Base-by-base conservation (phyloP, 2,797 vertebrate species). In the Rhinella marina region DNA sequence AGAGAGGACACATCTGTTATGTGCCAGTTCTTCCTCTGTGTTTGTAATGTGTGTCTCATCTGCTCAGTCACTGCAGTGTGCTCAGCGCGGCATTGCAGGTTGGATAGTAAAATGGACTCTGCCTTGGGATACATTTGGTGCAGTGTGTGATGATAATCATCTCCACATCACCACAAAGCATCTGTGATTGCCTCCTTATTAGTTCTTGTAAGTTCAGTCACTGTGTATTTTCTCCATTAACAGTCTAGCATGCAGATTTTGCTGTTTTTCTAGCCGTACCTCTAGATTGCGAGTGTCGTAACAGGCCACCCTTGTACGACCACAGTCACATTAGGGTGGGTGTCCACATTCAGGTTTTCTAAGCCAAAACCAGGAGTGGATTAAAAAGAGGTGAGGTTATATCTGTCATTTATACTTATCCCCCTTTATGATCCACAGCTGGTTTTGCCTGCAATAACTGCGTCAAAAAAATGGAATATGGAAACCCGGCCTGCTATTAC, bases 1-100 rank as follows among this genome's bases (percentile, higher is more conserved):
- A 21, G 61, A 82, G 80, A 84, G 87, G 70, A 72, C 87, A 88
- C 87, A 88, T 88, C 87, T 88, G 87, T 78, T 83, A 62, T 59
- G 72, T 83, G 80, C 79, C 81, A 48, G 79, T 88, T 59, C 81
- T 84, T 84, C 78, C 29, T 78, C 73, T 88, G 72, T 84, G 81
- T 29, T 78, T 77, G 50, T 87, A 78, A 87, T 87, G 86, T 88
- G 81, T 41, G 75, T 27, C 72, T 83, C 81, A 87, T 87, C 81
- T 66, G 61, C 59, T 82, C 59, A 16, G 61, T 70, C 64, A 68
- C 87, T 88, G 82, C 87, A 84, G 87, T 72, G 73, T 78, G 72
- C 70, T 84, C 50, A 61, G 70, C 23, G 64, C 73, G 48, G 62
- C 87, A 62, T 79, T 84, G 87, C 82, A 78, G 87, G 52, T 84